Base-by-base conservation (phyloP, 1,140 invertebrate genomes). In the Aculops lycopersici region DNA sequence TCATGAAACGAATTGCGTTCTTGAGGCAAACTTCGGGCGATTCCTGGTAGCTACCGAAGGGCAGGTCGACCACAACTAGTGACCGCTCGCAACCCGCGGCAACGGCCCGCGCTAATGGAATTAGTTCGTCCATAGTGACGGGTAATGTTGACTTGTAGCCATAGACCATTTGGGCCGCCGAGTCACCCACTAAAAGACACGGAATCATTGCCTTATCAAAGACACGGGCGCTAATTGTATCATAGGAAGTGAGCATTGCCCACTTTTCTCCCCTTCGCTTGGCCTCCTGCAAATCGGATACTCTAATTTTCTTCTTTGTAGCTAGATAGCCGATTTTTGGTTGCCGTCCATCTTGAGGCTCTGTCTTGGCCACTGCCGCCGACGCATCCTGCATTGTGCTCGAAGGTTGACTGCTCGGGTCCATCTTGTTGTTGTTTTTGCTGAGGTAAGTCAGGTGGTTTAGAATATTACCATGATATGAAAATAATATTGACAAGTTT, bases 171-270 rank as follows among this genome's bases (percentile, higher is more conserved):
- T 31, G 43, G 3, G 45, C 48, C 4, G 41, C 18, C n/a, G 47
- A 47, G 36, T 49, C 48, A 35, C 48, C 48, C 2, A 49, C 47
- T 20, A 49, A 38, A 31, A 50, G 36, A 5, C 46, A n/a, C 21
- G 50, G 49, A 13, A 49, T 37, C 15, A 43, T 43, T 13, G 42
- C 40, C 5, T 20, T 14, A 13, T 49, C 49, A 21, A 48, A 21
- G 3, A 40, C 36, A 2, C n/a, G 16, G n/a, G 49, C 43, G 18
- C 43, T 46, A 5, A 18, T 21, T 12, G 43, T 21, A 36, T 48
- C 47, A 21, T 48, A 48, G 21, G 41, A 35, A 1, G 47, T 48
- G 8, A 48, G 36, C 48, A 50, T 48, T 14, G 41, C 5, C 19
- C 15, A 12, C 38, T 16, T 44, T 48, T 21, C 16, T 39, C 21